Conservation (phyloP, 2,888 invertebrate species). For the Oligia latruncula region DNA sequence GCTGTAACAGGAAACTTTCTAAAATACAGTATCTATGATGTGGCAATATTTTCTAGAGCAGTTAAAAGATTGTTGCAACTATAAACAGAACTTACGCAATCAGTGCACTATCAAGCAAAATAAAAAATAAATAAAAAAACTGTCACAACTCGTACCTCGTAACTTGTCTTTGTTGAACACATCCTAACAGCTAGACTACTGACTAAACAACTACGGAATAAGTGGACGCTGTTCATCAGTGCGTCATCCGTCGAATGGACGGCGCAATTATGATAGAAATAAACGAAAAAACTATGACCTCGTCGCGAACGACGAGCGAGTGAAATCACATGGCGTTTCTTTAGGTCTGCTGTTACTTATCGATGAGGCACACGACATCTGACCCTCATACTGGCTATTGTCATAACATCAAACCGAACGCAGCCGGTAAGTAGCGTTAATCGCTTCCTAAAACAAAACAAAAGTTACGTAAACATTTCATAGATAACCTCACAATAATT, state of each 20-base stretch:
- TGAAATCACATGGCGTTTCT: constrained; percentile 64
- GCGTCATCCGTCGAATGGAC: constrained; percentile 61
- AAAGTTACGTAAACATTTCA: constrained; percentile 62
- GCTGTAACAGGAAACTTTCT: constrained; percentile 30
- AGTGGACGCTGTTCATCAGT: constrained; percentile 77
- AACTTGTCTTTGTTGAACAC: constrained; percentile 77
- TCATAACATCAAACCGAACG: constrained; percentile 71
- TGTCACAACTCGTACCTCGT: constrained; percentile 84
- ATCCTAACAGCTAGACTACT: constrained; percentile 76
- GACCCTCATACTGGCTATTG: constrained; percentile 76
- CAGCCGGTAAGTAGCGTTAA: constrained; percentile 56
- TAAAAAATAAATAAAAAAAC: constrained; percentile 30
- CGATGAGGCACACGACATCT: constrained; percentile 78
- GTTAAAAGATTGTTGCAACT: neutral
- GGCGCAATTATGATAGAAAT: constrained; percentile 66
- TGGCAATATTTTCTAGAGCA: constrained; percentile 37
- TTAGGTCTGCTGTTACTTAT: constrained; percentile 70
- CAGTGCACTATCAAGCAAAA: constrained; percentile 5
- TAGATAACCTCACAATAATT: constrained; percentile 71
- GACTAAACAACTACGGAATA: constrained; percentile 74
- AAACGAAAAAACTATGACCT: constrained; percentile 68
- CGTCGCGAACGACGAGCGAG: constrained; percentile 45
- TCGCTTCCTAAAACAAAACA: constrained; percentile 52
- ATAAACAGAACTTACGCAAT: constrained; percentile 8
- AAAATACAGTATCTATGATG: constrained; percentile 30